phyloP scores from a whole-genome alignment of 1,140 invertebrate species.

The Achatina immaculata region DNA sequence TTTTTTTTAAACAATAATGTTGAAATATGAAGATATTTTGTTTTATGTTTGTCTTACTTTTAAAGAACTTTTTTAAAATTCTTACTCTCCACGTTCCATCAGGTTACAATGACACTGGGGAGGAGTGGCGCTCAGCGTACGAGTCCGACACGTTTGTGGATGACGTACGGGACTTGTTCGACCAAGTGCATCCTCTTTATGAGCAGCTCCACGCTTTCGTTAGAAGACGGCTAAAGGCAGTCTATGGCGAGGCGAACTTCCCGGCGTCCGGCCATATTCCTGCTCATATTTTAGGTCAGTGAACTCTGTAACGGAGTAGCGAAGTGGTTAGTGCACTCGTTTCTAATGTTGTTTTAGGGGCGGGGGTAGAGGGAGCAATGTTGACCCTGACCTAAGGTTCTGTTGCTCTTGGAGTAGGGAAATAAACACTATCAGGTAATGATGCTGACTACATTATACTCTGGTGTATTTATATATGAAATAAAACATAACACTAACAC shows the following conservation, averaged over 20 bases:
- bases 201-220: conserved; percentile 91
- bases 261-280: conserved; percentile 67
- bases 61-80: too few relatives aligned
- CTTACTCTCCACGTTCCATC: neutral
- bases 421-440: neutral
- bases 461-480: neutral
- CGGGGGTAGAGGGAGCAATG: neutral
- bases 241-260: conserved; percentile 63
- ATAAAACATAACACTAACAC: too few relatives aligned
- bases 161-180: conserved; percentile 84
- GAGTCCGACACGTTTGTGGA: conserved; percentile 69
- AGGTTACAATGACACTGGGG: conserved; percentile 56
- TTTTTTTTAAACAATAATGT: too few relatives aligned
- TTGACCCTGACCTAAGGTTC: neutral
- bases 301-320: neutral
- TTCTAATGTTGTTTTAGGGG: conserved; percentile 1
- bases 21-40: too few relatives aligned
- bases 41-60: too few relatives aligned
- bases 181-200: conserved; percentile 87
- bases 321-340: neutral
- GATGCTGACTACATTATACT: neutral
- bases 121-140: conserved; percentile 59
- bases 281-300: conserved; percentile 75
- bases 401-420: neutral
- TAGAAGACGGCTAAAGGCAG: conserved; percentile 82